Conservation (phyloP, 1,140 invertebrate species). For the Cotesia typhae region DNA sequence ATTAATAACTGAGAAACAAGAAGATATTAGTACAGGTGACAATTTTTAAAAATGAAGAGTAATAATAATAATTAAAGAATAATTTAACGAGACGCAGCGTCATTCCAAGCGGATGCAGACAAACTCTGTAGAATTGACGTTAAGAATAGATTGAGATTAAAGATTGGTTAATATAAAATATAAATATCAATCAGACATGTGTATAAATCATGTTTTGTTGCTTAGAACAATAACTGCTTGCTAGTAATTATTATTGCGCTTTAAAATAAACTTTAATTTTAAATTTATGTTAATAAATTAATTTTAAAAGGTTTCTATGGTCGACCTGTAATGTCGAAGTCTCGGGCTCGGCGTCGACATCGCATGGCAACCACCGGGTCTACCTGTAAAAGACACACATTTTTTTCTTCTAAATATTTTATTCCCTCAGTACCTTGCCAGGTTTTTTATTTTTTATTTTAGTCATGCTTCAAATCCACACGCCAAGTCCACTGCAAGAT, state of each 20-base stretch:
- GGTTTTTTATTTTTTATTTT: too few species aligned
- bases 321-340: conserved; percentile 67
- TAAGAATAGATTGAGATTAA: too few species aligned
- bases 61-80: too few species aligned
- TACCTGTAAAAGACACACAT: conserved; percentile 62
- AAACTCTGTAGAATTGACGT: too few species aligned
- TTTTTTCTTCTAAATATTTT: conserved; percentile 15
- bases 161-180: neutral
- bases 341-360: conserved; percentile 66
- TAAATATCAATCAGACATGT: neutral
- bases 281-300: too few species aligned
- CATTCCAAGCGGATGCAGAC: too few species aligned
- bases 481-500: neutral
- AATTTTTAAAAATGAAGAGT: too few species aligned
- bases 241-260: conserved; percentile 20
- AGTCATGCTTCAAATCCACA: neutral
- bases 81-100: too few species aligned
- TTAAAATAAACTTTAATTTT: too few species aligned
- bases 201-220: neutral
- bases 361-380: conserved; percentile 63
- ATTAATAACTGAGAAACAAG: too few species aligned
- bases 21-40: too few species aligned
- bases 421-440: neutral
- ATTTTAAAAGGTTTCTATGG: conserved; percentile 35
- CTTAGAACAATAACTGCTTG: neutral